A percentile compares a stretch with the other conserved stretches of the same genome.
These are phyloP conservation scores for Dioctria rufipes DNA, from an alignment of 2,888 invertebrate species.

Conservation along the genomic window DNA sequence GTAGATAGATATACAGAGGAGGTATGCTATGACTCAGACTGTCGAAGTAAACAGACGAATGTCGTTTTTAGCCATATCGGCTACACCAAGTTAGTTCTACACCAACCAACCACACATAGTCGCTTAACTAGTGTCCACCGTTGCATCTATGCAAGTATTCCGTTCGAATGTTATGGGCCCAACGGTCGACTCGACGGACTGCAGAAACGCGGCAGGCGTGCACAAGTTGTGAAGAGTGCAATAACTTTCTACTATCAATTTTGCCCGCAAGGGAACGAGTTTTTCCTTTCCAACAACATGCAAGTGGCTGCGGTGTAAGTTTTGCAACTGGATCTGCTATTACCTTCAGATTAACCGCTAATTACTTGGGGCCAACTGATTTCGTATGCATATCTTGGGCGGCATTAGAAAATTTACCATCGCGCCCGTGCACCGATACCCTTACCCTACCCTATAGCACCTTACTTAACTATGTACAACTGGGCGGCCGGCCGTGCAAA, in stretches of 20 bases:
- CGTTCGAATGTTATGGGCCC: too few species aligned
- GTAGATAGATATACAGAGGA: not conserved
- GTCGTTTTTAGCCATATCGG: slow-evolving; percentile 33
- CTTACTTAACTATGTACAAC: too few species aligned
- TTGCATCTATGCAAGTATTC: not conserved
- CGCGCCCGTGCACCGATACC: not conserved
- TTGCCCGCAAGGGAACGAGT: not conserved
- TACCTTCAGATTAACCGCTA: slow-evolving; percentile 18
- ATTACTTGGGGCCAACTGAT: slow-evolving; percentile 40
- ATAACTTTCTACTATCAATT: slow-evolving; percentile 36
- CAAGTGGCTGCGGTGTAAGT: not conserved
- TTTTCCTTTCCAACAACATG: slow-evolving; percentile 1
- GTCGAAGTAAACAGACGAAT: slow-evolving; percentile 36
- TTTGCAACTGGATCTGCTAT: slow-evolving; percentile 21
- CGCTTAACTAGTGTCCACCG: not conserved
- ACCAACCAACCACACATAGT: not conserved
- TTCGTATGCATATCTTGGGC: slow-evolving; percentile 16
- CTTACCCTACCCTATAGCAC: too few species aligned
- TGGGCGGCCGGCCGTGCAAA: not conserved
- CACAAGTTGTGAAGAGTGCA: not conserved
- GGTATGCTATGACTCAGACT: slow-evolving; percentile 17
- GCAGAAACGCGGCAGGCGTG: too few species aligned
- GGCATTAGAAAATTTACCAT: slow-evolving; percentile 24
- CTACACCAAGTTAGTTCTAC: not conserved
- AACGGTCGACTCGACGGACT: not conserved